These are phyloP conservation scores for Pan paniscus DNA, from an alignment of 2,113 vertebrate species.

Conservation along the genomic window DNA sequence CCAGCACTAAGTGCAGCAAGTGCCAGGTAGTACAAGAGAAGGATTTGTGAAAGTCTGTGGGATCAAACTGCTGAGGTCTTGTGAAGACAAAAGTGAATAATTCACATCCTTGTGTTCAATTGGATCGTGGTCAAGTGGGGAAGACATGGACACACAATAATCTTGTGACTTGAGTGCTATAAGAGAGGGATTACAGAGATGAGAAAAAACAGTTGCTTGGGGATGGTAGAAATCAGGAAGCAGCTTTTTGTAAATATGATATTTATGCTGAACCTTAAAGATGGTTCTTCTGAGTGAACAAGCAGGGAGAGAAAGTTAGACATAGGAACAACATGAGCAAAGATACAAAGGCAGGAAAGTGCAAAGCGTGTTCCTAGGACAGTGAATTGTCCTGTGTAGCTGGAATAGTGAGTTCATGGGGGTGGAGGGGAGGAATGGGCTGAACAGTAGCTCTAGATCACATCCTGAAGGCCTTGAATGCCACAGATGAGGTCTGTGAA, in stretches of 20 bases:
- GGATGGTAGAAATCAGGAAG: not conserved
- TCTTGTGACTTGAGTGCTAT: not conserved
- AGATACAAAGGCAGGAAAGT: not conserved
- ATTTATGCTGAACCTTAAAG: slow-evolving; percentile 33
- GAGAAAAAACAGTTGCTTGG: not conserved
- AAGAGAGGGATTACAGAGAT: not conserved
- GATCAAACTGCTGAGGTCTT: not conserved
- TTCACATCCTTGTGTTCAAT: not conserved
- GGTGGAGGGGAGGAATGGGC: not conserved
- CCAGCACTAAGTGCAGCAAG: not conserved
- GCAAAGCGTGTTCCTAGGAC: not conserved
- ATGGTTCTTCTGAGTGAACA: slow-evolving; percentile 23
- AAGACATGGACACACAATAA: not conserved
- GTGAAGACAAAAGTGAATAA: slow-evolving; percentile 19
- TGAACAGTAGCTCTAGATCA: not conserved
- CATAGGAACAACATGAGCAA: not conserved
- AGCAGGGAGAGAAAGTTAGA: not conserved
- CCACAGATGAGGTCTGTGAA: not conserved
- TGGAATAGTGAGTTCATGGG: not conserved
- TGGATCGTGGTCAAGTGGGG: not conserved
- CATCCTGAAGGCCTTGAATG: not conserved
- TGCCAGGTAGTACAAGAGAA: slow-evolving; percentile 17
- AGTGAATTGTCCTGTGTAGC: not conserved
- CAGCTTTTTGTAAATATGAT: slow-evolving; percentile 37
- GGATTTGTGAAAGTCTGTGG: not conserved